Base-by-base conservation (phyloP, 2,888 invertebrate species). In the Laothoe populi region DNA sequence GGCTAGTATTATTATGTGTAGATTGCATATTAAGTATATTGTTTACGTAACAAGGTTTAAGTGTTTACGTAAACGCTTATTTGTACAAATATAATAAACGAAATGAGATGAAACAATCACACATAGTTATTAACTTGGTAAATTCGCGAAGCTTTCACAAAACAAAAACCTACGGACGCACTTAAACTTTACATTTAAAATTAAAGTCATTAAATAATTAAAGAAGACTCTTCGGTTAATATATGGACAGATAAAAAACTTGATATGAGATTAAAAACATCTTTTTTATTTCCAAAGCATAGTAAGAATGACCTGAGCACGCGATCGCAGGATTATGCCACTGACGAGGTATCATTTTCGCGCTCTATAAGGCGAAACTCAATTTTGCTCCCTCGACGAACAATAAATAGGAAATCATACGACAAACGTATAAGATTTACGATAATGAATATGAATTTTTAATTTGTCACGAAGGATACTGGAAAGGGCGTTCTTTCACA, bases 401-500 rank as follows among this genome's bases (percentile, higher is more conserved):
- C 65, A 66, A 66, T 75, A 77, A 79, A 82, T 76, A 72, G 72
- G 73, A 76, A 77, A 70, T 70, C 71, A 71, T 62, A 65, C 66
- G 67, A 74, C 70, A 64, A 78, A 73, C 79, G 73, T 76, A 71
- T 77, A 78, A 75, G 78, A 83, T 82, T 82, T 77, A 83, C 73
- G 63, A 62, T 65, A 78, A 83, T 76, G 75, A 73, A 81, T 77
- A 82, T 77, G 73, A 79, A 79, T 82, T 84, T 82, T 86, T 83
- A 86, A 88, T 90, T 84, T 84, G 82, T 85, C 81, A 79, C 70
- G 64, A 75, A 66, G 71, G 71, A 72, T 77, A 77, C 72, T 72
- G 66, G 68, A 77, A 77, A 78, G 79, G 77, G 74, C 76, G 72
- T 84, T 87, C 80, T 85, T 88, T 87, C 84, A 79, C 81, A 87